A percentile compares a stretch with the other conserved stretches of the same genome.
Evolutionary conservation across 1,140 invertebrate genomes (phyloP).

Genomic region (Trypoxylus dichotomus): DNA sequence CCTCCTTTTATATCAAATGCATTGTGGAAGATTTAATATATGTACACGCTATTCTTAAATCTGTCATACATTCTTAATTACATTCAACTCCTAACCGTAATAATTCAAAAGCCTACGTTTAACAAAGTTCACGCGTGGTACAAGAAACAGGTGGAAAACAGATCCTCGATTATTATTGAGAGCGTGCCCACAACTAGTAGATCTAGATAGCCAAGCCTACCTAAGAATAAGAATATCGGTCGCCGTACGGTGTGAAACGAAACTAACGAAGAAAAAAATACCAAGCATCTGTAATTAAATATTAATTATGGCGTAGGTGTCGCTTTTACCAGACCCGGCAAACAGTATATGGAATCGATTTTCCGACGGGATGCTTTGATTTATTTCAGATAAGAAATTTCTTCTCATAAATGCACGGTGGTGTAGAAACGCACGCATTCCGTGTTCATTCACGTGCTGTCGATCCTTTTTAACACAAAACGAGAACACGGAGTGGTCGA

Average conservation of each 20-base stretch:
- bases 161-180: conserved; percentile 13
- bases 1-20: too few relatives aligned
- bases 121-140: neutral
- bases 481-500: neutral
- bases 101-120: neutral
- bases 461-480: neutral
- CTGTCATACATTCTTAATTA: too few relatives aligned
- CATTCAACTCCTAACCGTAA: neutral
- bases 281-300: conserved; percentile 11
- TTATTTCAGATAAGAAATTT: conserved; percentile 8
- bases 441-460: neutral
- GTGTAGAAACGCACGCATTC: neutral
- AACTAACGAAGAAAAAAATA: neutral
- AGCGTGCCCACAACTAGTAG: neutral
- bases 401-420: neutral
- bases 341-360: neutral
- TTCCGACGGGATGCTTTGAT: neutral
- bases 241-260: conserved; percentile 1
- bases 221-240: conserved; percentile 17
- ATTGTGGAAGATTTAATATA: too few relatives aligned
- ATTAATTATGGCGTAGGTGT: conserved; percentile 17
- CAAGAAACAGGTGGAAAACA: neutral
- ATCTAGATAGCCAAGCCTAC: conserved; percentile 10
- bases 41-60: too few relatives aligned
- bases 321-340: neutral